phyloP scores from a whole-genome alignment of 2,113 vertebrate species.

The Neofelis nebulosa region DNA sequence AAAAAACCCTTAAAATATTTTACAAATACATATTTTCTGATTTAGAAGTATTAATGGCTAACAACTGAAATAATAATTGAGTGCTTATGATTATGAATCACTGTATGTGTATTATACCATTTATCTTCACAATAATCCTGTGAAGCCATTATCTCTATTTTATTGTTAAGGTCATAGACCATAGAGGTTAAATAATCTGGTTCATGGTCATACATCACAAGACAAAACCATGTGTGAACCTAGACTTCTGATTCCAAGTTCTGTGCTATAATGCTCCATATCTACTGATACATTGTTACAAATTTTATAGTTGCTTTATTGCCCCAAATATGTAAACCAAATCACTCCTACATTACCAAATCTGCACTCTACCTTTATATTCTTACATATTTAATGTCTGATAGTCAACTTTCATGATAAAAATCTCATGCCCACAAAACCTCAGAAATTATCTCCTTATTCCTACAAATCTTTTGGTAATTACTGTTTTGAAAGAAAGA shows the following conservation, averaged over 20 bases:
- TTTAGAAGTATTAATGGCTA: slow-evolving; percentile 18
- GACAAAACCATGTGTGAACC: neutral
- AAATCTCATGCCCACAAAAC: neutral
- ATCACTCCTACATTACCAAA: neutral
- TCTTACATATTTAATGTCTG: neutral
- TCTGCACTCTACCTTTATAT: neutral
- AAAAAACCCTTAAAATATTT: neutral
- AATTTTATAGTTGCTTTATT: neutral
- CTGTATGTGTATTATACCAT: neutral
- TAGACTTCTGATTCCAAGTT: neutral
- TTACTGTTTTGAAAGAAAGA: neutral
- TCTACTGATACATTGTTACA: neutral
- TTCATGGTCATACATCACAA: neutral
- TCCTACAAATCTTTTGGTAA: neutral
- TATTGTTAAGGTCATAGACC: neutral
- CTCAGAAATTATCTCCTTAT: neutral
- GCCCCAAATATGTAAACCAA: neutral
- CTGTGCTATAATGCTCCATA: neutral
- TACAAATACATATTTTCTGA: neutral
- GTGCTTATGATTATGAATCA: neutral
- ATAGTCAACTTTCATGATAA: neutral
- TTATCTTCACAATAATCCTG: neutral
- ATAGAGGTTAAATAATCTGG: neutral
- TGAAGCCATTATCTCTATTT: neutral
- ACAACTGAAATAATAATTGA: neutral